phyloP scores from a whole-genome alignment of 2,113 vertebrate genomes.

The Budorcas taxicolor region DNA sequence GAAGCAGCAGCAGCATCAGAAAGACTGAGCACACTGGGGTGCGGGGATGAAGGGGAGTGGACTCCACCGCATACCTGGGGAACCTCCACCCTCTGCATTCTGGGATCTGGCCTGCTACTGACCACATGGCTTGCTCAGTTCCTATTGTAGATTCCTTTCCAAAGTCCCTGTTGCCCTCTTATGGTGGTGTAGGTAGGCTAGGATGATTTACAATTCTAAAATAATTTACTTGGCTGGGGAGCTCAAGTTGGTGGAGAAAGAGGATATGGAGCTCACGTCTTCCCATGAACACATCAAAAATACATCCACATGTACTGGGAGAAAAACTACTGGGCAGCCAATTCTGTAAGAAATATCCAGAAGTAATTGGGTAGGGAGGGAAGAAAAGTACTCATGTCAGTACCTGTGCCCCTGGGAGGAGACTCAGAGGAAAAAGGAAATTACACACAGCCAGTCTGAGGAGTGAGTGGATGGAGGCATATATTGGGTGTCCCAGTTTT shows the following conservation, averaged over 20 bases:
- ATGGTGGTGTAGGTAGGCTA: background rate
- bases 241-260: background rate
- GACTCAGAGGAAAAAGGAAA: background rate
- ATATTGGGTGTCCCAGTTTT: too few species aligned
- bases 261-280: background rate
- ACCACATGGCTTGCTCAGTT: background rate
- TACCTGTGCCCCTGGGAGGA: background rate
- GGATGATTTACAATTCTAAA: background rate
- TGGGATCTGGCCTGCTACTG: background rate
- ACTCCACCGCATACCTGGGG: background rate
- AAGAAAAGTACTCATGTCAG: background rate
- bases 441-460: background rate
- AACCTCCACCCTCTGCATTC: accelerated
- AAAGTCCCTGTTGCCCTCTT: background rate
- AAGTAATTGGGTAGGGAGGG: background rate
- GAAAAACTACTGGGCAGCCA: background rate
- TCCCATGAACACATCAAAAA: background rate
- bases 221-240: background rate
- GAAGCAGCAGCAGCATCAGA: constrained; percentile 60
- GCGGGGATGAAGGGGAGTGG: background rate
- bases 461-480: background rate
- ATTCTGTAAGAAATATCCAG: background rate
- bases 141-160: background rate
- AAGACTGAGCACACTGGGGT: constrained; percentile 64
- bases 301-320: background rate